phyloP scores from a whole-genome alignment of 2,797 vertebrate genomes.

The Alectoris magna region DNA sequence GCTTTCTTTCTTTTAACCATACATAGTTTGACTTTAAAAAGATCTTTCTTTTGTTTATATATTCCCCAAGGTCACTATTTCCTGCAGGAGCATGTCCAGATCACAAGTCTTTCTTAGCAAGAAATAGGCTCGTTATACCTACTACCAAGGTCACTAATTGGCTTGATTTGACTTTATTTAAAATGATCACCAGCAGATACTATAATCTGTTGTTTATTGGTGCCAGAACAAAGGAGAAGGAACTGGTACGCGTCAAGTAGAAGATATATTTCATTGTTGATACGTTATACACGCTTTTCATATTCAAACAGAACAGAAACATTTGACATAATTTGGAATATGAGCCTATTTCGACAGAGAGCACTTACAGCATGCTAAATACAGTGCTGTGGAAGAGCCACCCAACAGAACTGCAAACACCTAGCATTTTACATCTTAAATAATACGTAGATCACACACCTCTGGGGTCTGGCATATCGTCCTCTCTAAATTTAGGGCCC shows the following conservation, averaged over 20 bases:
- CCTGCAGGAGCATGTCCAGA: slow-evolving; percentile 81
- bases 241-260: slow-evolving; percentile 69
- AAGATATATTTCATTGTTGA: slow-evolving; percentile 72
- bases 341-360: slow-evolving; percentile 81
- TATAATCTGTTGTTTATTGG: slow-evolving; percentile 69
- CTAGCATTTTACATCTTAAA: slow-evolving; percentile 74
- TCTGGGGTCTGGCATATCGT: slow-evolving; percentile 73
- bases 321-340: slow-evolving; percentile 77
- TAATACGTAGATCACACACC: slow-evolving; percentile 72
- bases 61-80: slow-evolving; percentile 82
- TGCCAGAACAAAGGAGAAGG: slow-evolving; percentile 72
- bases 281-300: slow-evolving; percentile 75
- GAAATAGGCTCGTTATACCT: slow-evolving; percentile 82
- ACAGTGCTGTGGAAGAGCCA: slow-evolving; percentile 74
- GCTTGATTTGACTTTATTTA: slow-evolving; percentile 79
- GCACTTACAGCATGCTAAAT: slow-evolving; percentile 80
- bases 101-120: slow-evolving; percentile 80
- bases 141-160: slow-evolving; percentile 80
- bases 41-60: slow-evolving; percentile 76
- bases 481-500: slow-evolving; percentile 77
- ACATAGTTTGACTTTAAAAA: slow-evolving; percentile 76
- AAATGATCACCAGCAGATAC: slow-evolving; percentile 77
- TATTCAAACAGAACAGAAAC: slow-evolving; percentile 76
- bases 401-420: slow-evolving; percentile 74
- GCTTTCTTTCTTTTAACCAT: slow-evolving; percentile 76